A percentile compares a stretch with the other conserved stretches of the same genome.
These are phyloP conservation scores for Julus scanicus DNA, from an alignment of 2,888 invertebrate species.

Conservation along the genomic window DNA sequence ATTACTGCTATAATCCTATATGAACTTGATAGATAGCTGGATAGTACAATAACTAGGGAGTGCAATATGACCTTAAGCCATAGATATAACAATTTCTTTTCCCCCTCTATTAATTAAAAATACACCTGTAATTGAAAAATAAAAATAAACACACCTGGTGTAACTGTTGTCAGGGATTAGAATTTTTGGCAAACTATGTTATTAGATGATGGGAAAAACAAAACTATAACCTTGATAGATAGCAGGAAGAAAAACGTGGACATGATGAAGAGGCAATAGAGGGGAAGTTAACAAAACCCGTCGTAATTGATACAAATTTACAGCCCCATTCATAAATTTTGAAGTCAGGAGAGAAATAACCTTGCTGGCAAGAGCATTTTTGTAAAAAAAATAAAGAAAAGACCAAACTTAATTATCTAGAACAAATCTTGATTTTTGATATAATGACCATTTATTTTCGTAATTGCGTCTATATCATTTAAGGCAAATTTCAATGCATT, in stretches of 20 bases:
- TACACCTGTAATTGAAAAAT: no score
- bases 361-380: neutral
- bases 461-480: neutral
- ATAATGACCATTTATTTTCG: neutral
- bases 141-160: no score
- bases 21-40: no score
- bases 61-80: no score
- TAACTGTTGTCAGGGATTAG: no score
- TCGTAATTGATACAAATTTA: neutral
- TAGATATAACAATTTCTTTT: no score
- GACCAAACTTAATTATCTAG: neutral
- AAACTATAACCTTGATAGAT: no score
- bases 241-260: neutral
- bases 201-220: no score
- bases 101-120: no score
- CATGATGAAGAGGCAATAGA: neutral
- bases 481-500: neutral
- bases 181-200: no score
- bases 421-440: slow-evolving; percentile 11
- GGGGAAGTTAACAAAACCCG: neutral
- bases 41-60: no score
- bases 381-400: neutral
- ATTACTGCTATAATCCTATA: no score
- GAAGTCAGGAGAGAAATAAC: neutral
- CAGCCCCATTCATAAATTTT: neutral